A percentile compares a stretch with the other conserved stretches of the same genome.
Conservation (phyloP, 2,113 vertebrate species). For the Carassius carassius region DNA sequence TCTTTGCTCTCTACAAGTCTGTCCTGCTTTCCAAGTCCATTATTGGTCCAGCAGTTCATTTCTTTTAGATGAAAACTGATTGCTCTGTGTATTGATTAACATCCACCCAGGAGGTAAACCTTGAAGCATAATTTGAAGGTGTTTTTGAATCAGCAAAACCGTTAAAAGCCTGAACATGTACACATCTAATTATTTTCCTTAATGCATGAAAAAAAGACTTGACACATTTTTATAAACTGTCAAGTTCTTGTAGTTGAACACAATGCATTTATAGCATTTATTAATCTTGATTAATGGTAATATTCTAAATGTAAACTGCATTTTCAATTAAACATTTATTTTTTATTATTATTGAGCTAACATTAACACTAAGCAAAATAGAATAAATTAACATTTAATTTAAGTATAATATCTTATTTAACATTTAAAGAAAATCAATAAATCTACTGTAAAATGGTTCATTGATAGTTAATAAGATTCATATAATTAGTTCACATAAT, state of each 20-base stretch:
- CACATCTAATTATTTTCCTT: not conserved
- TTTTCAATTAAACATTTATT: not conserved
- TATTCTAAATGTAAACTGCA: too few relatives aligned
- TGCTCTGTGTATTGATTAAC: slow-evolving; percentile 42
- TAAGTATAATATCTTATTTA: not conserved
- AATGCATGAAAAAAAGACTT: not conserved
- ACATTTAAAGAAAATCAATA: not conserved
- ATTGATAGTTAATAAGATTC: not conserved
- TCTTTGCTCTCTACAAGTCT: slow-evolving; percentile 48
- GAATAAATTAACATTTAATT: not conserved
- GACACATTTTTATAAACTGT: not conserved
- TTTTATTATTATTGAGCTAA: not conserved
- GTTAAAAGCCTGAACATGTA: not conserved
- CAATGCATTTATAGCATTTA: not conserved
- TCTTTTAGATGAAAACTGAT: slow-evolving; percentile 14
- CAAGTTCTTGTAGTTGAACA: not conserved
- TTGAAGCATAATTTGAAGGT: slow-evolving; percentile 11
- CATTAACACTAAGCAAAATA: not conserved
- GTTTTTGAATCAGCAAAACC: not conserved
- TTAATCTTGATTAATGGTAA: not conserved
- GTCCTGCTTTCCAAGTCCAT: not conserved
- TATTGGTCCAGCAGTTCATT: slow-evolving; percentile 7
- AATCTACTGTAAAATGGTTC: not conserved
- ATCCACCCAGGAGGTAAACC: not conserved
- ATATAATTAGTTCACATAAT: too few relatives aligned